Evolutionary conservation across 2,113 vertebrate genomes (phyloP).

Genomic region (Muntiacus reevesi): DNA sequence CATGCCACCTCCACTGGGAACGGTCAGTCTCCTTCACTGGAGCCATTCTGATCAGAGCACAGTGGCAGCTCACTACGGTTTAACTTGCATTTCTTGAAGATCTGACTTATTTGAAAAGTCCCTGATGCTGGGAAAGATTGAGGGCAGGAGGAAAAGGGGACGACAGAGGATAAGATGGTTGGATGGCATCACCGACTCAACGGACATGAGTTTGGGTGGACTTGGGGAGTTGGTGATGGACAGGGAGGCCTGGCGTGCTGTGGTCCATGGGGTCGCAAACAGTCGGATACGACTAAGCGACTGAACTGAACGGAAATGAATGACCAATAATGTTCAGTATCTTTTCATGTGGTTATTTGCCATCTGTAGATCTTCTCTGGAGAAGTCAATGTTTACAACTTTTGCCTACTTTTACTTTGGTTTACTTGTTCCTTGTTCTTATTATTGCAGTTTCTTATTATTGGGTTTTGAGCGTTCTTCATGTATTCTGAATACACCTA

Average conservation of each 20-base stretch:
- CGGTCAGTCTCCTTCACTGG: not conserved
- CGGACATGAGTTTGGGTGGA: not conserved
- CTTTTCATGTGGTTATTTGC: not conserved
- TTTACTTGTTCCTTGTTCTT: not conserved
- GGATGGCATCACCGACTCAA: not conserved
- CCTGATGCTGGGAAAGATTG: not conserved
- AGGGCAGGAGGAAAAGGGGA: not conserved
- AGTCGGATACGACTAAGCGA: not conserved
- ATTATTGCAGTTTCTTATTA: not conserved
- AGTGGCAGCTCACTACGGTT: not conserved
- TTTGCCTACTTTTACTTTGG: not conserved
- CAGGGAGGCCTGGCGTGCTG: fast-evolving
- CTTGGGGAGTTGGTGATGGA: not conserved
- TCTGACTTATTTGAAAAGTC: not conserved
- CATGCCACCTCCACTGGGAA: not conserved
- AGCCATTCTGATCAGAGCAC: not conserved
- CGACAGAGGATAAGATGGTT: fast-evolving
- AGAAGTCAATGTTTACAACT: not conserved
- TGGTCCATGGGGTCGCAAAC: not conserved
- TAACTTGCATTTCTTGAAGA: not conserved
- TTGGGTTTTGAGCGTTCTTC: not conserved
- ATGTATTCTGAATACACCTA: not conserved
- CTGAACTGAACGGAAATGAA: fast-evolving
- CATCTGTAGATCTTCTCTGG: not conserved
- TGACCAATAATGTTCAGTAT: not conserved